phyloP scores from a whole-genome alignment of 1,140 invertebrate genomes.

The Drosophila nebulosa region DNA sequence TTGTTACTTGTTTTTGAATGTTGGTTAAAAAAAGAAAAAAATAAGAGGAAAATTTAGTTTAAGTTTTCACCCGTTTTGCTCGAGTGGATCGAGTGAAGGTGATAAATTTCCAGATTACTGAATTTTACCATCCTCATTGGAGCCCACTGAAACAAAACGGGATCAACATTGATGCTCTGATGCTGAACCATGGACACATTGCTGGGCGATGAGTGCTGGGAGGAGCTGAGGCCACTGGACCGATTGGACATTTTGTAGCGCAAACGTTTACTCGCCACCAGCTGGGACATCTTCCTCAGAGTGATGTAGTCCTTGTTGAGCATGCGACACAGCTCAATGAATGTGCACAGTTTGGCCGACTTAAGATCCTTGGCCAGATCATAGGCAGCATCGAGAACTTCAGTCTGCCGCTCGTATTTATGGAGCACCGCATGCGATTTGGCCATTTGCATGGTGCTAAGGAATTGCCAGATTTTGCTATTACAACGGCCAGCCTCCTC shows the following conservation, averaged over 20 bases:
- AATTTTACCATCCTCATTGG: neutral
- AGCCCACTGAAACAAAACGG: neutral
- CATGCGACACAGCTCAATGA: slow-evolving; percentile 66
- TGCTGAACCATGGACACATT: neutral
- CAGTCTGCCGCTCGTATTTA: slow-evolving; percentile 57
- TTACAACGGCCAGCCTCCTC: slow-evolving; percentile 48
- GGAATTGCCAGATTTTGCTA: slow-evolving; percentile 65
- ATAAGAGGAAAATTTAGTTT: too few species aligned
- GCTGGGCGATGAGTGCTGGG: neutral
- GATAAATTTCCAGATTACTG: too few species aligned
- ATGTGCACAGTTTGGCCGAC: slow-evolving; percentile 43
- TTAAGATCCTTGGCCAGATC: slow-evolving; percentile 46
- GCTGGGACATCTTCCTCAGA: slow-evolving; percentile 50
- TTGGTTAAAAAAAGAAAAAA: too few species aligned
- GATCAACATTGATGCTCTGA: neutral
- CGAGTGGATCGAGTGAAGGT: too few species aligned
- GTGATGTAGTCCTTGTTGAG: slow-evolving; percentile 66
- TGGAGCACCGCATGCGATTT: slow-evolving; percentile 65
- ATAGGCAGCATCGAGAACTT: slow-evolving; percentile 55
- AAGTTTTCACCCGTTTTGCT: too few species aligned
- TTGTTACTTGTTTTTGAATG: too few species aligned
- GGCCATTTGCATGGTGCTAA: slow-evolving; percentile 55
- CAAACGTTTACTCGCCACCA: slow-evolving; percentile 33
- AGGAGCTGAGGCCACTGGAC: slow-evolving; percentile 8
- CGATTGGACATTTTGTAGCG: slow-evolving; percentile 31